phyloP scores from a whole-genome alignment of 2,888 invertebrate genomes.

The Tromatobia lineatoria region DNA sequence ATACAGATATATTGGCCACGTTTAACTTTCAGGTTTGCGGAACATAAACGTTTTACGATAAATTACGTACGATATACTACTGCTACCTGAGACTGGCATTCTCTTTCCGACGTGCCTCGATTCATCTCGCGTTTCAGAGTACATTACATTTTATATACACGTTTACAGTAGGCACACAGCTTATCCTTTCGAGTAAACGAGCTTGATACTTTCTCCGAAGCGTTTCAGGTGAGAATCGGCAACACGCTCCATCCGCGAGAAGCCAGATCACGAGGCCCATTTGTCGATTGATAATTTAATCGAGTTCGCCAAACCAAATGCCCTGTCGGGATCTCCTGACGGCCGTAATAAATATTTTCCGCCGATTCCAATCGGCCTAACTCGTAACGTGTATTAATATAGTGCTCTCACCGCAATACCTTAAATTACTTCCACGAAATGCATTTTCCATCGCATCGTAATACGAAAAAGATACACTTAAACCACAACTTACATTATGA shows the following conservation, averaged over 20 bases:
- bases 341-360: constrained; percentile 32
- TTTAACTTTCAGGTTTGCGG: constrained; percentile 23
- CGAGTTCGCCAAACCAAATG: constrained; percentile 41
- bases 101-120: constrained; percentile 31
- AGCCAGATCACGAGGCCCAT: constrained; percentile 40
- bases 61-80: constrained; percentile 16
- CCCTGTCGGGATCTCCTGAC: constrained; percentile 32
- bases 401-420: not conserved
- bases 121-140: constrained; percentile 44
- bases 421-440: not conserved
- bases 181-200: constrained; percentile 34
- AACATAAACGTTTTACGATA: constrained; percentile 39
- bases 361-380: constrained; percentile 3
- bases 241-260: constrained; percentile 32
- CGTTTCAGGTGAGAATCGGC: constrained; percentile 38
- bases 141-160: constrained; percentile 26
- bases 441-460: not conserved
- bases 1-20: not conserved
- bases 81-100: constrained; percentile 36
- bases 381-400: constrained; percentile 1
- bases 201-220: constrained; percentile 51
- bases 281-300: constrained; percentile 60
- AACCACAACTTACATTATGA: not conserved
- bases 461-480: not conserved
- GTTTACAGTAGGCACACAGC: constrained; percentile 12